Base-by-base conservation (phyloP, 37 sponge, comb jelly and placozoan species). In the Ianthella basta region DNA sequence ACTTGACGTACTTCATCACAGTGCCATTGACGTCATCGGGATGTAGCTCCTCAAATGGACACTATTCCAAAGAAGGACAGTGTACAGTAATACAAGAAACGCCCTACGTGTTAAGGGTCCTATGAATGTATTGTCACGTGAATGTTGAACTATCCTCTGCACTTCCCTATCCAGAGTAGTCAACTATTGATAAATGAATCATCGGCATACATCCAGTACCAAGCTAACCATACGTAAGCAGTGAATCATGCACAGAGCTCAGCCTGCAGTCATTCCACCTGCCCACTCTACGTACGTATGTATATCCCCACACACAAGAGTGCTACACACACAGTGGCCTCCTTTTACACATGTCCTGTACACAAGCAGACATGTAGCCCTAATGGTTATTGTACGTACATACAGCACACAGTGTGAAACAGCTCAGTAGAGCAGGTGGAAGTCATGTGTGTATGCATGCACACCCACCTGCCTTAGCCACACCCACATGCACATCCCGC, bases 1-100 rank as follows among this genome's bases (percentile, higher is more conserved):
- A 85, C 87, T 98, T 98, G 74, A 89, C 90, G 66, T 96, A 98
- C 79, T 91, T 94, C 27, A 79, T 65, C 59, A 92, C 91, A 40
- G 90, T 89, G 32, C 60, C 79, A 59, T 80, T 84, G 36, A 98
- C 66, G 29, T 79, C 54, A 21, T 98, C 99, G 23, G 99, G 93
- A 23, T 92, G 80, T 0, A 98, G 81, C 30, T 98, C 99, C 4
- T 86, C 82, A 68, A 93, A 93, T 25, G 83, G 73, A 16, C 38
- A 61, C 90, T 95, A 60, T 15, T 20, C 12, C 23, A 59, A 79
- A 20, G 20, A 39, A 18, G 33, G 23, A 0, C n/a, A n/a, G n/a
- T n/a, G n/a, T n/a, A n/a, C n/a, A n/a, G n/a, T 20, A 60, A 15
- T n/a, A n/a, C n/a, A n/a, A n/a, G n/a, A n/a, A n/a, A n/a, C n/a